Evolutionary conservation across 2,888 invertebrate genomes (phyloP).

Genomic region (Papilio gigon): DNA sequence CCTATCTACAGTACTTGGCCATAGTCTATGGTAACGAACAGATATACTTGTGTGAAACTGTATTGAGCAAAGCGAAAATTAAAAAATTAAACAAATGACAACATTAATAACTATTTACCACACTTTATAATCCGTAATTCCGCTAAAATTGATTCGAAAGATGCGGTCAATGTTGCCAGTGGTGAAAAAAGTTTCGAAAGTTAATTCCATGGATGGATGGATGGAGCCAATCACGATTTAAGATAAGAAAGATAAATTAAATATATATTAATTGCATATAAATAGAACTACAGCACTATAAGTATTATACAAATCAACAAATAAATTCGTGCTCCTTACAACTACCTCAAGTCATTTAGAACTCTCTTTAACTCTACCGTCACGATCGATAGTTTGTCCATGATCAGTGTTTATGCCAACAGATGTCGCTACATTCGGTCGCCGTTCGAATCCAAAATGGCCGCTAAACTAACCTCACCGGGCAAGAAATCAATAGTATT

Average conservation of each 20-base stretch:
- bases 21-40: slow-evolving; percentile 80
- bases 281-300: slow-evolving; percentile 70
- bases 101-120: slow-evolving; percentile 39
- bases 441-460: slow-evolving; percentile 53
- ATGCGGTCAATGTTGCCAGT: neutral
- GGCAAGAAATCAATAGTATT: slow-evolving; percentile 71
- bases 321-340: slow-evolving; percentile 81
- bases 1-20: slow-evolving; percentile 78
- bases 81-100: slow-evolving; percentile 47
- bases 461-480: slow-evolving; percentile 68
- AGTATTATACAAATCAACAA: slow-evolving; percentile 77
- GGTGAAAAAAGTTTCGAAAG: slow-evolving; percentile 35
- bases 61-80: slow-evolving; percentile 68
- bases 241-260: slow-evolving; percentile 60
- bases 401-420: slow-evolving; percentile 44
- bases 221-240: slow-evolving; percentile 64
- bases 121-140: neutral
- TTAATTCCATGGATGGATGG: slow-evolving; percentile 66
- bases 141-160: neutral
- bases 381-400: slow-evolving; percentile 42
- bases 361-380: slow-evolving; percentile 54
- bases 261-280: slow-evolving; percentile 72
- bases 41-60: slow-evolving; percentile 62
- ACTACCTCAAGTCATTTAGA: slow-evolving; percentile 72
- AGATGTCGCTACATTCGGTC: slow-evolving; percentile 47